Base-by-base conservation (phyloP, 2,888 invertebrate genomes). In the Luffia ferchaultella region DNA sequence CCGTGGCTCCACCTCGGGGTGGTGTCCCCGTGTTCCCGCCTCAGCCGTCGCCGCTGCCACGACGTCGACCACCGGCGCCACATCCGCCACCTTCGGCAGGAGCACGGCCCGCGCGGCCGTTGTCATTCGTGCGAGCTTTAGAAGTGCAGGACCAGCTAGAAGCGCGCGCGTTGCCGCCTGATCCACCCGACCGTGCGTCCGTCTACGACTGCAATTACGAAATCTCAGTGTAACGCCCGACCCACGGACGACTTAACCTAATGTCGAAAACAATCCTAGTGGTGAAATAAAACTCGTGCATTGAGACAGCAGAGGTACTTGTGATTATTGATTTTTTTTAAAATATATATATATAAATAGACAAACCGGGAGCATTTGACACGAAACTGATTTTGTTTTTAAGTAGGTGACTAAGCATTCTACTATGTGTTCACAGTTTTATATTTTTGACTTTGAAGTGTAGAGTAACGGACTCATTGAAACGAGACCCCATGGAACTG, bases 201-300 rank as follows among this genome's bases (percentile, higher is more conserved):
- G 93, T 95, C 59, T 96, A 96, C 79, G 95, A 96, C 77, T 94
- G 94, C 91, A 96, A 95, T 86, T 95, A 96, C 79, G 96, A 96
- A 82, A 96, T 96, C 85, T 95, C 95, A 61, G 95, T 96, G 87
- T 96, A 93, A 93, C 57, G 16, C 16, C n/a, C 30, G 5, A 12
- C 30, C 3, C 30, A 12, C 3, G 30, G 30, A 30, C 30, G 5
- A 12, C 30, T 30, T 12, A 12, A 30, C 30, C 5, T 12, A 12
- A 3, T 7, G 5, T 30, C 30, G 30, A 30, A 7, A 12, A 30
- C 3, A 7, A 12, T 30, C 30, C 30, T 30, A 30, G 30, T 30
- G 30, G 3, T 30, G 12, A 30, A 3, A 12, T 30, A 30, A 12
- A 12, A 30, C 30, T 30, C 30, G 30, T 30, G 30, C 12, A 12